Percentiles rank a stretch among this genome's conserved stretches.
phyloP scores from a whole-genome alignment of 2,888 invertebrate species.

The Nasonia oneida region DNA sequence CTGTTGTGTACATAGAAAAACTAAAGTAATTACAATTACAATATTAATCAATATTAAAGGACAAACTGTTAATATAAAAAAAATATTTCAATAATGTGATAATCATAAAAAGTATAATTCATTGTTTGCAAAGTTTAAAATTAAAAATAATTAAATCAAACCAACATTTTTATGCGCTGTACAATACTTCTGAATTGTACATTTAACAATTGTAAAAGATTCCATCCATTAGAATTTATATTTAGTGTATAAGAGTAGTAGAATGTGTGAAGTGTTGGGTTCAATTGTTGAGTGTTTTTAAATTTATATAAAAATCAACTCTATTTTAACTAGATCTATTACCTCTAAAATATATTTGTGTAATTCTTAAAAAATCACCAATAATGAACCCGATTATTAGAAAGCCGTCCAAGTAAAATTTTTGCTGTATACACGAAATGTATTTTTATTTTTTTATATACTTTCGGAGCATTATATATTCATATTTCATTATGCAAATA shows the following conservation, averaged over 20 bases:
- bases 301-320: conserved; percentile 43
- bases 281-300: conserved; percentile 43
- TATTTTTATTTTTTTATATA: conserved; percentile 54
- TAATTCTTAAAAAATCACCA: conserved; percentile 32
- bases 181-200: neutral
- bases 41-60: neutral
- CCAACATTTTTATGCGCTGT: conserved; percentile 6
- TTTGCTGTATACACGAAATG: conserved; percentile 53
- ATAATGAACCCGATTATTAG: conserved; percentile 51
- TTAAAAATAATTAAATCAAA: neutral
- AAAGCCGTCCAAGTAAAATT: conserved; percentile 68
- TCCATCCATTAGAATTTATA: conserved; percentile 51
- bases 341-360: conserved; percentile 30
- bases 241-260: conserved; percentile 34
- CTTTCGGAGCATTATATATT: conserved; percentile 16
- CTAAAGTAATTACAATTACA: neutral
- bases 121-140: neutral
- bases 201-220: conserved; percentile 26
- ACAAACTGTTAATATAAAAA: conserved; percentile 16
- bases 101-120: neutral
- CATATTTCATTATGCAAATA: conserved; percentile 20
- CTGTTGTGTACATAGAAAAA: conserved; percentile 24
- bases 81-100: conserved; percentile 22
- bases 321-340: conserved; percentile 22
- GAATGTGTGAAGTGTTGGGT: conserved; percentile 34